Percentiles rank a stretch among this genome's conserved stretches.
Evolutionary conservation across 2,888 invertebrate genomes (phyloP).

Genomic region (Toxonevra muliebris): DNA sequence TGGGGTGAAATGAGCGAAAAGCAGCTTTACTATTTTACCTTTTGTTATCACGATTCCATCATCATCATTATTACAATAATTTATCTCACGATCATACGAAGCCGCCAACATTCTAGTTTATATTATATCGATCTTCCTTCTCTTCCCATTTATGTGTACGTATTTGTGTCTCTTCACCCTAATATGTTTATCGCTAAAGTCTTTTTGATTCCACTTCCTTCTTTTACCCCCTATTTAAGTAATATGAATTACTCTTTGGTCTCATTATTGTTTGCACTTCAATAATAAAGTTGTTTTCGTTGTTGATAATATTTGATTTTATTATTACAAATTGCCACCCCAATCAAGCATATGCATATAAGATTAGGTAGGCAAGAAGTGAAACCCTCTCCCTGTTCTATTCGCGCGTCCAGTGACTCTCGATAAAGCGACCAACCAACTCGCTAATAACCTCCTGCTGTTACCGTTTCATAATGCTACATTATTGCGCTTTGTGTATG

Average conservation of each 20-base stretch:
- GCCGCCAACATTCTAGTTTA: background rate
- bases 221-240: too few species aligned
- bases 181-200: too few species aligned
- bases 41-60: background rate
- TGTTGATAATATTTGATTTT: slow-evolving; percentile 54
- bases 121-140: too few species aligned
- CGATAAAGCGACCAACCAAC: slow-evolving; percentile 39
- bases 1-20: too few species aligned
- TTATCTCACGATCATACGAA: slow-evolving; percentile 42
- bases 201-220: too few species aligned
- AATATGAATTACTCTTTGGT: too few species aligned
- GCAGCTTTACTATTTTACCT: too few species aligned
- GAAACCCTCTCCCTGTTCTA: slow-evolving; percentile 12
- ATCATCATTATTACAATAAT: background rate
- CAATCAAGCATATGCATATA: slow-evolving; percentile 25
- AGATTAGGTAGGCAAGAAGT: slow-evolving; percentile 18
- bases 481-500: background rate
- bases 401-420: slow-evolving; percentile 14
- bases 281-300: slow-evolving; percentile 22
- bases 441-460: slow-evolving; percentile 58
- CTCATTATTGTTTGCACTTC: slow-evolving; percentile 29
- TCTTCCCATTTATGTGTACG: too few species aligned
- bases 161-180: too few species aligned
- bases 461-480: slow-evolving; percentile 20
- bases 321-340: slow-evolving; percentile 58